Evolutionary conservation across 2,113 vertebrate species (phyloP).

Genomic region (Sarotherodon lohbergeri): DNA sequence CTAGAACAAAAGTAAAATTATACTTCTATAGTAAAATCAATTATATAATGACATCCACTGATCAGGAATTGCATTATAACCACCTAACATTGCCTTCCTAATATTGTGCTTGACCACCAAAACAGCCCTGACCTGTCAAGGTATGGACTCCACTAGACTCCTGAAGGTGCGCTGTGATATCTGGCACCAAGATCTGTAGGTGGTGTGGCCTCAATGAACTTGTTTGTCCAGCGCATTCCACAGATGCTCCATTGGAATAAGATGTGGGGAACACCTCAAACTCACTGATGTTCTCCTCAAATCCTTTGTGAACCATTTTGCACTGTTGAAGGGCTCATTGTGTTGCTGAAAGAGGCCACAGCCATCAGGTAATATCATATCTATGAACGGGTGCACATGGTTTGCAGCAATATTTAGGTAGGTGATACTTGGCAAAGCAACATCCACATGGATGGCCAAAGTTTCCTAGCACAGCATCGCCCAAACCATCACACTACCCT

Average conservation of each 20-base stretch:
- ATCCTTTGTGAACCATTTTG: neutral
- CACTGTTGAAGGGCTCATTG: neutral
- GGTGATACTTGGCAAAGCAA: neutral
- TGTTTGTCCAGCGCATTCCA: neutral
- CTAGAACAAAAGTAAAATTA: neutral
- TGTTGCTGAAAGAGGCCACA: neutral
- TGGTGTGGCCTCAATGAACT: fast-evolving
- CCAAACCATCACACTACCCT: neutral
- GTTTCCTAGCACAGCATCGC: neutral
- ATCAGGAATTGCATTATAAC: neutral
- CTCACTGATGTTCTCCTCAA: neutral
- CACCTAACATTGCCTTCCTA: neutral
- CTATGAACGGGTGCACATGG: neutral
- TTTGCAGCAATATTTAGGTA: neutral
- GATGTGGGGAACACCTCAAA: neutral
- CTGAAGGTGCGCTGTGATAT: neutral
- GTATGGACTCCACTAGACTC: neutral
- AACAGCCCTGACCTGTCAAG: neutral
- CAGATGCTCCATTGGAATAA: neutral
- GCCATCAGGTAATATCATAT: neutral
- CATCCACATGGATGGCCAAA: neutral
- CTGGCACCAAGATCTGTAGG: neutral
- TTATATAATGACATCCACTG: neutral
- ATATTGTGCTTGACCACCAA: neutral
- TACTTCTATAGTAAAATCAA: neutral